Base-by-base conservation (phyloP, 2,888 invertebrate species). In the Eilema depressum region DNA sequence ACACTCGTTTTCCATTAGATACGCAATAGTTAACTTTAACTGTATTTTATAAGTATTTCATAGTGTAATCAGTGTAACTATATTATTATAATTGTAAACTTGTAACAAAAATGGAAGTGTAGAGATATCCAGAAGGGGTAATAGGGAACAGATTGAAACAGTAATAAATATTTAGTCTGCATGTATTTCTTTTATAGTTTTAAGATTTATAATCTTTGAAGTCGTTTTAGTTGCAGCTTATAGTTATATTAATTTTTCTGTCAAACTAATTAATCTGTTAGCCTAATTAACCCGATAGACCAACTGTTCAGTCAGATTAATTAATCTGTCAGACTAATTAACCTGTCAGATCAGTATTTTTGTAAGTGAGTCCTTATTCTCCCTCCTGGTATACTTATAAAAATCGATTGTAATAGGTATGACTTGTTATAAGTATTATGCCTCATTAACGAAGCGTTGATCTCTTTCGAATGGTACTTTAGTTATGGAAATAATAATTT, bases 381-480 rank as follows among this genome's bases (percentile, higher is more conserved):
- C 57, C 70, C 73, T 75, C 73, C 71, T 74, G 74, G 67, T 74
- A 64, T 64, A 79, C 75, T 71, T 77, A 70, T 77, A 70, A 74
- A 47, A 69, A 65, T 47, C 63, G 65, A 66, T 69, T 69, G 26
- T 59, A 70, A 30, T 53, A 53, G 37, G 66, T 69, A 71, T 72
- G 69, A 47, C 33, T 72, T 71, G 41, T 65, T 74, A 66, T 77
- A 74, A 73, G 78, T 75, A 67, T 61, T 70, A 82, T 79, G 77
- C 73, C 77, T 84, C 75, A 77, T 74, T 72, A 75, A 77, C 68
- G 78, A 78, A 82, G 82, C 80, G 84, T 81, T 90, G 91, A 91
- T 91, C 91, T 91, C 91, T 87, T 85, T 85, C 77, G 84, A 88
- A 88, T 86, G 86, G 86, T 91, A 89, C 86, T 88, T 81, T 81